phyloP scores from a whole-genome alignment of 1,140 invertebrate genomes.

The Drosophila ambigua region DNA sequence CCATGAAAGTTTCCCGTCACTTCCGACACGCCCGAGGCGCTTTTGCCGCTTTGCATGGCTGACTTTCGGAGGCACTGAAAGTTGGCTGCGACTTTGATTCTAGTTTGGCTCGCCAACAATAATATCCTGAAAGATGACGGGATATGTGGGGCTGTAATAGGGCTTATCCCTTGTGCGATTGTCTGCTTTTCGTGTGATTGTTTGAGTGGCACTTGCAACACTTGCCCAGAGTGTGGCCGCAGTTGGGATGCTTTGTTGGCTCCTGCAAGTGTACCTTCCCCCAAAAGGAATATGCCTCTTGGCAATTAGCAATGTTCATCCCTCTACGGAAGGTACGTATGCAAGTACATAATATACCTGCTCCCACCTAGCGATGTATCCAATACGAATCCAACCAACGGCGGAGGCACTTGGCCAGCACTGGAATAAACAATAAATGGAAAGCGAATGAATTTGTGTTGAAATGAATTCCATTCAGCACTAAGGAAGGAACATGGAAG shows the following conservation, averaged over 20 bases:
- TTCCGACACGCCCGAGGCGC: conserved; percentile 53
- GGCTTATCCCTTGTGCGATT: conserved; percentile 54
- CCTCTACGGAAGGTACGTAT: no score
- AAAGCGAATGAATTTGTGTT: no score
- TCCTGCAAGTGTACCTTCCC: no score
- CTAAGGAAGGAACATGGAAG: conserved; percentile 28
- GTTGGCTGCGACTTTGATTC: conserved; percentile 57
- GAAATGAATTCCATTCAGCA: not conserved
- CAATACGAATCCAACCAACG: no score
- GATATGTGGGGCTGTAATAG: conserved; percentile 19
- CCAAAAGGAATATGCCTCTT: no score
- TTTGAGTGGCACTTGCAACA: not conserved
- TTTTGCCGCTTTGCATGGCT: conserved; percentile 13
- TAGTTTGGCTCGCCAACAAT: conserved; percentile 59
- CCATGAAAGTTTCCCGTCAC: conserved; percentile 66
- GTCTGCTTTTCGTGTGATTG: conserved; percentile 7
- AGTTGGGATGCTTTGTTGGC: no score
- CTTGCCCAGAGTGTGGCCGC: conserved; percentile 14
- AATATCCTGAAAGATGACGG: conserved; percentile 50
- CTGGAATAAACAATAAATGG: no score
- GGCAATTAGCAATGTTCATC: no score
- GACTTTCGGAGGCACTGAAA: conserved; percentile 24
- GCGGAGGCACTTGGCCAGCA: no score
- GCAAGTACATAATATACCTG: no score
- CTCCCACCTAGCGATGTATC: no score